Evolutionary conservation across 1,140 invertebrate species (phyloP), one percentile per base, ranked within the genome.

Genomic region (Drosophila eugracilis): DNA sequence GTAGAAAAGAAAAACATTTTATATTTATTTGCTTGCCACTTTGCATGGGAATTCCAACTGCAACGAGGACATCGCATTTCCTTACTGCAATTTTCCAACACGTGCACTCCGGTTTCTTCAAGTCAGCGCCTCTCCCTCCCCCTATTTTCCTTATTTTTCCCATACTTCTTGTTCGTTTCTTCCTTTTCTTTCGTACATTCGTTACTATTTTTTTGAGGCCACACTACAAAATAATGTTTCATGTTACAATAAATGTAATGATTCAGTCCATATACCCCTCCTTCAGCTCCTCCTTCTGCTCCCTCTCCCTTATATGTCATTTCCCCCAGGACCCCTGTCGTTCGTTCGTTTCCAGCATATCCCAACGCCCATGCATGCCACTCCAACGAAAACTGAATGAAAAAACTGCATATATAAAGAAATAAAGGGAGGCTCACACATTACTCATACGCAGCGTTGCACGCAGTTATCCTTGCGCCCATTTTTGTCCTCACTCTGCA

Each of bases 211-310:
- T 81, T 88, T 88, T 88, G 83, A 88, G 75, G 83, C 78, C 78
- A 88, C 26, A 14, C 48, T 83, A 75, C 83, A 83, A 88, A 88
- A 88, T 88, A 88, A 88, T 88, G 83, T 88, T 88, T 88, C 85
- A 88, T 88, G 83, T 88, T 78, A 83, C 83, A 88, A 88, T 88
- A 88, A 88, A 88, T 88, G 83, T 88, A 88, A 15, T 78, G 78
- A 78, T 45, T 83, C 75, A 65, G 45, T 42, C 15, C 36, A 32
- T 57, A 42, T 39, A 53, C 28, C 17, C 49, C 14, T 32, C 15
- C 24, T 19, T 1, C 26, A n/a, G n/a, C n/a, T n/a, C n/a, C n/a
- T n/a, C n/a, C n/a, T n/a, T n/a, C n/a, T n/a, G n/a, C n/a, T n/a
- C 30, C 28, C 28, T 12, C n/a, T 12, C 28, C 26, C 41, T 10